Conservation (phyloP, 2,888 invertebrate species). For the Dioctria linearis region DNA sequence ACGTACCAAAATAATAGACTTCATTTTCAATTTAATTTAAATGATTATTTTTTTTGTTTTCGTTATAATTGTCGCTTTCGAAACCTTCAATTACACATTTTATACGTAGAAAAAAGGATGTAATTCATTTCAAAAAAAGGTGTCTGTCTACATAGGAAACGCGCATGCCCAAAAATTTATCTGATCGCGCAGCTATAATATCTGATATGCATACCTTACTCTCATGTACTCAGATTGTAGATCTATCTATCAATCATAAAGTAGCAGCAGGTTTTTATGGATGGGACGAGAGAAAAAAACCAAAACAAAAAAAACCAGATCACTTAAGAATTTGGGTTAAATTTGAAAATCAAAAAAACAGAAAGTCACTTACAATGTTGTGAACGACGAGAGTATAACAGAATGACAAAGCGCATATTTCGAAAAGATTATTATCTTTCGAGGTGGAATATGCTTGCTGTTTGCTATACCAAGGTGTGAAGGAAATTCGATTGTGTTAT, state of each 20-base stretch:
- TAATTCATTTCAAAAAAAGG: neutral
- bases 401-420: conserved; percentile 20
- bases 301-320: neutral
- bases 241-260: conserved; percentile 27
- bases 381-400: neutral
- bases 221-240: neutral
- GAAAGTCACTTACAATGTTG: conserved; percentile 10
- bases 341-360: neutral
- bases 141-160: neutral
- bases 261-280: neutral
- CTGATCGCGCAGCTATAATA: too few species aligned
- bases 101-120: too few species aligned
- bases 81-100: neutral
- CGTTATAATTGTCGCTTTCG: conserved; percentile 5
- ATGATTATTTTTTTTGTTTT: conserved; percentile 1
- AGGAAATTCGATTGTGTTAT: conserved; percentile 13
- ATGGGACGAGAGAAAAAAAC: too few species aligned
- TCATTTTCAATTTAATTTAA: neutral
- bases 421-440: neutral
- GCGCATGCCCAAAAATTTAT: too few species aligned
- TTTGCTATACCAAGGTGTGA: conserved; percentile 10
- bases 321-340: conserved; percentile 36
- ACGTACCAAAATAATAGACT: too few species aligned
- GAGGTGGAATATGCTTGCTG: neutral
- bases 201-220: neutral